These are phyloP conservation scores for Pharmacophagus antenor DNA, from an alignment of 2,888 invertebrate genomes.

Conservation along the genomic window DNA sequence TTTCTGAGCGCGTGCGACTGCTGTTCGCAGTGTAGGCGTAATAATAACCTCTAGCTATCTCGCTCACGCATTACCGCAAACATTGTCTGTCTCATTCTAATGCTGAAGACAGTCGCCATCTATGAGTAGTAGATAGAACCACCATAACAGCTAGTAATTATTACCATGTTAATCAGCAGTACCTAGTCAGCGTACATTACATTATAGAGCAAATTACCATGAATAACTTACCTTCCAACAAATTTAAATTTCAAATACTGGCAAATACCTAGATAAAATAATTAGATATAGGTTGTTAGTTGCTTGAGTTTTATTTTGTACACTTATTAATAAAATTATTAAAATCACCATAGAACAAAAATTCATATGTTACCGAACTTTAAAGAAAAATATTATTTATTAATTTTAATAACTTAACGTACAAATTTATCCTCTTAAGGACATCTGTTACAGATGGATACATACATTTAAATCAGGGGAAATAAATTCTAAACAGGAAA, in stretches of 20 bases:
- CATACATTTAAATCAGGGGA: too few relatives aligned
- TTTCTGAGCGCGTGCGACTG: constrained; percentile 77
- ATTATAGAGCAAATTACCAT: constrained; percentile 8
- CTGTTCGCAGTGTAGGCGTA: constrained; percentile 74
- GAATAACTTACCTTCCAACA: neutral
- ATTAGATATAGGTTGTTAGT: neutral
- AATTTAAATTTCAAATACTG: neutral
- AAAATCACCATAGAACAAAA: too few relatives aligned
- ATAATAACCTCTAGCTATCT: constrained; percentile 63
- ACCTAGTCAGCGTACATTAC: constrained; percentile 6
- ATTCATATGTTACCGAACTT: too few relatives aligned
- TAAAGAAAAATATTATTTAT: neutral
- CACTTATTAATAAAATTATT: too few relatives aligned
- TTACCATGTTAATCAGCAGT: constrained; percentile 28
- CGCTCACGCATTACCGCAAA: constrained; percentile 47
- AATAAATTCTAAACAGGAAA: too few relatives aligned
- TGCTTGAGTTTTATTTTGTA: too few relatives aligned
- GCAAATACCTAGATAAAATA: neutral
- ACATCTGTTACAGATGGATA: too few relatives aligned
- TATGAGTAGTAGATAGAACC: constrained; percentile 56
- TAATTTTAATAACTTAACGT: neutral
- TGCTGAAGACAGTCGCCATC: constrained; percentile 61
- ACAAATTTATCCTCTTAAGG: too few relatives aligned
- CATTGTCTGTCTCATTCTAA: constrained; percentile 44
- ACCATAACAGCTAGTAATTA: constrained; percentile 38